Base-by-base conservation (phyloP, 1,140 invertebrate species). In the Bombus confusus region DNA sequence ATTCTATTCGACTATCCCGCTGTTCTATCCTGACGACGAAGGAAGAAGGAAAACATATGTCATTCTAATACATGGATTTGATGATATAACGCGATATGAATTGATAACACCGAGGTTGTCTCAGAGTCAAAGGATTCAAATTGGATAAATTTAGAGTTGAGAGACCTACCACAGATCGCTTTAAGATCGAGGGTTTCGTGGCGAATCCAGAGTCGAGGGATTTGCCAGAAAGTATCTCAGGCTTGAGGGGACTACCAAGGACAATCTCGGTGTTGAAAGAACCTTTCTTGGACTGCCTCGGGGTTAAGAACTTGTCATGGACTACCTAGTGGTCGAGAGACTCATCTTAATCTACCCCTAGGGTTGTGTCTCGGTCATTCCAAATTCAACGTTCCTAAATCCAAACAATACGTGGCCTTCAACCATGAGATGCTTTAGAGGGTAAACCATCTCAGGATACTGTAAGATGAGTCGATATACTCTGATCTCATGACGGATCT, bases 21-120 rank as follows among this genome's bases (percentile, higher is more conserved):
- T 15, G 8, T 37, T 59, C 22, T 12, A 10, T 39, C 28, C 4
- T 6, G 22, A 69, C 22, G 34, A 69, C 2, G 9, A 13, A 71
- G 10, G 0, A 0, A 6, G 69, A 28, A 2, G 3, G 37, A 39
- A 15, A 5, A 8, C n/a, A 13, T n/a, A 15, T 13, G n/a, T 0
- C 13, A 6, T 66, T 66, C n/a, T 8, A 66, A 66, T 15, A 5
- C 5, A 13, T 31, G 2, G 62, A 66, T 66, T 31, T 6, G 62
- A 31, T 64, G 2, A 15, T 66, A 31, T 66, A n/a, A n/a, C 47
- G 18, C 47, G 6, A 22, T 22, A 52, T 52, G 47, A 52, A 52
- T 52, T 52, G 47, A 52, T 52, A 22, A 52, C 47, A 52, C 18
- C 47, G 47, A 52, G 47, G 18, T 52, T 22, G 34, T 34, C 15